Base-by-base conservation (phyloP, 2,797 vertebrate species). In the Smutsia temminckii region DNA sequence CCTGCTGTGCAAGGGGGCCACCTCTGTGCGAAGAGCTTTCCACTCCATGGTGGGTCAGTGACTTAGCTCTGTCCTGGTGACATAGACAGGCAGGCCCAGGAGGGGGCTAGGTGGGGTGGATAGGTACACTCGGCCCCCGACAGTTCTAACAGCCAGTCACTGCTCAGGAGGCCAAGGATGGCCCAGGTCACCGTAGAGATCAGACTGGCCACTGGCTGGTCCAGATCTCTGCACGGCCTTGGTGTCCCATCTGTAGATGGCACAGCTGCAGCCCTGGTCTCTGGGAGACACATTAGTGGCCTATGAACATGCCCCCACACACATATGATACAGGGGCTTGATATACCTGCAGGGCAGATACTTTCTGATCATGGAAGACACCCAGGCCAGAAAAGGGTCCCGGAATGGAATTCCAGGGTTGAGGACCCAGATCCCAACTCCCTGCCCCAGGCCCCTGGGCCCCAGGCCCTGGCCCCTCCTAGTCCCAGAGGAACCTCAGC, bases 211-310 rank as follows among this genome's bases (percentile, higher is more conserved):
- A 42, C n/a, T 14, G 2, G 40, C 37, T 34, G 74, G 64, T 37
- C 74, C 49, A 32, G 32, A 18, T 72, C 27, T 20, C 42, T 20
- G 25, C 13, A 5, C 8, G 32, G 55, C 40, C 75, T 40, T 66
- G 11, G 29, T 8, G 16, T 81, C 29, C 25, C 46, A 59, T 18
- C 23, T 18, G 23, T 34, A 34, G 37, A 20, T 23, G 16, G 66
- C 97, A 95, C 97, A 61, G 32, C 88, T 95, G 32, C 96, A 94
- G 94, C 97, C 91, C 74, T 3, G 57, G 0, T 66, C 69, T 18
- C 97, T 97, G 98, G 95, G 97, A 81, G n/a, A 51, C 71, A 46
- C 5, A 1, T 2, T 8, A 21, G 8, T 14, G 10, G 85, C 59
- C 69, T 37, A 37, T 51, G 14, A 25, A 21, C 25, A 74, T 2